A percentile compares a stretch with the other conserved stretches of the same genome.
These are phyloP conservation scores for Latheticus oryzae DNA, from an alignment of 2,888 invertebrate species.

Conservation along the genomic window DNA sequence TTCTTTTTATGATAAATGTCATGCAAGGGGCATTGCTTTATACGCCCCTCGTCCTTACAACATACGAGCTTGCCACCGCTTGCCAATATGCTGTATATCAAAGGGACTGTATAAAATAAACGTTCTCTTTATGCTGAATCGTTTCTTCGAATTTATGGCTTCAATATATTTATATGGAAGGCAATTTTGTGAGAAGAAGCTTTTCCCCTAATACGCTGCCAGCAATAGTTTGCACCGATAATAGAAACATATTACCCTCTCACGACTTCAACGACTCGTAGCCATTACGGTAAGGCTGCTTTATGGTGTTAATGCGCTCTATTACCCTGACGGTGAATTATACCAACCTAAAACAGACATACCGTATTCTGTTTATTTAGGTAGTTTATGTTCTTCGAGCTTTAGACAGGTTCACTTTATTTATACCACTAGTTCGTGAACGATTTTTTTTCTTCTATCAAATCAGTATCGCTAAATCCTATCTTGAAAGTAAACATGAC, in stretches of 20 bases:
- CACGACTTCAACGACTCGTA: constrained; percentile 65
- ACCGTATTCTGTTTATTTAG: constrained; percentile 53
- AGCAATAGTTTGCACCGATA: constrained; percentile 65
- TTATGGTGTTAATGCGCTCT: constrained; percentile 67
- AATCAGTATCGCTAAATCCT: too few relatives aligned
- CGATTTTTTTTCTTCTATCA: too few relatives aligned
- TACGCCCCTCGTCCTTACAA: constrained; percentile 32
- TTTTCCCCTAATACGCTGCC: constrained; percentile 58
- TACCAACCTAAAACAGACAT: constrained; percentile 58
- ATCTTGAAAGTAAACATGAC: constrained; percentile 8
- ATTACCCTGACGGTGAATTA: constrained; percentile 63
- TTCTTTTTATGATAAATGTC: constrained; percentile 52
- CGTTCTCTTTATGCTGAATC: constrained; percentile 65
- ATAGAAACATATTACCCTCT: constrained; percentile 68
- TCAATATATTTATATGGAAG: constrained; percentile 68
- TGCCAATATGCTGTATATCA: constrained; percentile 59
- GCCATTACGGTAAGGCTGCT: constrained; percentile 66
- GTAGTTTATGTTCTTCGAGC: too few relatives aligned
- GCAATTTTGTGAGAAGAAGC: constrained; percentile 64
- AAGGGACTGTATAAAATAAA: constrained; percentile 63
- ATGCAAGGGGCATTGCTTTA: constrained; percentile 48
- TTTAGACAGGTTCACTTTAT: too few relatives aligned
- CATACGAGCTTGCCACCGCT: constrained; percentile 32
- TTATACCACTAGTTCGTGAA: too few relatives aligned
- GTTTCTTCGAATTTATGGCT: constrained; percentile 65